These are phyloP conservation scores for Stomatorhinus ivindoensis DNA, from an alignment of 2,113 vertebrate species.

Conservation along the genomic window DNA sequence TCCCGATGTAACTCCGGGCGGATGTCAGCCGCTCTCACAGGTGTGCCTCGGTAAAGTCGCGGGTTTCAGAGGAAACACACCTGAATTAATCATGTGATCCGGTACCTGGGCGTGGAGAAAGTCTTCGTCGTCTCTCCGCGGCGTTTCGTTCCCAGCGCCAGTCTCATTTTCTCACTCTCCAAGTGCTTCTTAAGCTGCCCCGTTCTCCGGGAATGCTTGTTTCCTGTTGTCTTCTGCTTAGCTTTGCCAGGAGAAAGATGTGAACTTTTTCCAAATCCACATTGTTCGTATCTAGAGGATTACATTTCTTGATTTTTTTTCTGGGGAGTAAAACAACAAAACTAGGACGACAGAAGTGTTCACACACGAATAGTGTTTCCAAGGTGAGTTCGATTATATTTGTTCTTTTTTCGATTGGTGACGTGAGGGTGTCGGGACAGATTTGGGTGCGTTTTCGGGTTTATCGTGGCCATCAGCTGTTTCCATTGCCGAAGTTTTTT, in stretches of 20 bases:
- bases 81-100: conserved; percentile 66
- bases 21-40: conserved; percentile 55
- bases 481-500: background rate
- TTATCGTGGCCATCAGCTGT: background rate
- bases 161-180: conserved; percentile 22
- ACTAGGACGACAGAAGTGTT: conserved; percentile 31
- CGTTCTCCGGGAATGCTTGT: conserved; percentile 43
- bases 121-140: background rate
- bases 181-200: background rate
- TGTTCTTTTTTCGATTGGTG: background rate
- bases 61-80: conserved; percentile 42
- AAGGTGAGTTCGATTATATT: conserved; percentile 53
- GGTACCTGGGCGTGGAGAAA: conserved; percentile 66
- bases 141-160: background rate
- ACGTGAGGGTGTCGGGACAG: background rate
- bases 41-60: conserved; percentile 45
- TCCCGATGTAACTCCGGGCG: conserved; percentile 35
- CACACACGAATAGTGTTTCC: conserved; percentile 33
- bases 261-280: conserved; percentile 45
- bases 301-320: conserved; percentile 24
- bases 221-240: conserved; percentile 23
- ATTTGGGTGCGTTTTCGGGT: background rate
- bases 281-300: conserved; percentile 35
- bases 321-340: background rate
- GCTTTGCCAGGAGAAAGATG: conserved; percentile 42